Base-by-base conservation (phyloP, 30 jellyfish, hydroid and myxozoan genomes). In the Sanderia malayensis region DNA sequence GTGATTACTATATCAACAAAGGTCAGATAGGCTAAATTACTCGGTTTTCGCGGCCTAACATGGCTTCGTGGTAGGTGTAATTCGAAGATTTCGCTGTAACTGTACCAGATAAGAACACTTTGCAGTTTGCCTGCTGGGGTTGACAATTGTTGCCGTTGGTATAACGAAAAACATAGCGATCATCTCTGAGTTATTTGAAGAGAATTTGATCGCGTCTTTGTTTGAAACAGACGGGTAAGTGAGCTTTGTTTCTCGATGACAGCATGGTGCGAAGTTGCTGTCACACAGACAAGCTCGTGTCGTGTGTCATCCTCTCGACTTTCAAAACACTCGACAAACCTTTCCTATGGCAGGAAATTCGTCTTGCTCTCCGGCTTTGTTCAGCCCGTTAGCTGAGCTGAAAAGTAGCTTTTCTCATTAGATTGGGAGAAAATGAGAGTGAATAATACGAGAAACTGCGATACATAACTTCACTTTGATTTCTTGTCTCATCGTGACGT, bases 221-320 rank as follows among this genome's bases (percentile, higher is more conserved):
- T 49, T 49, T 49, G 25, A 19, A 4, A 4, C 27, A 49, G 64
- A 49, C 64, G 64, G 64, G 64, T 49, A 49, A 49, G 64, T 49
- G 64, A 7, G 27, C 27, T 49, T 49, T 15, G 23, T 49, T 19
- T 49, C 24, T 49, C 24, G 64, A 8, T 49, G 64, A 19, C 64
- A 49, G 64, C 64, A 49, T 49, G 64, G 64, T 49, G 64, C 64
- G 64, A 49, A 49, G 64, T 19, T 49, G 27, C 64, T 49, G 64
- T 49, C 18, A 2, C 2, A 4, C 8, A 9, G 27, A 49, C 8
- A 15, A 4, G 64, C 6, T 49, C 64, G 24, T 49, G 64, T 49
- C 27, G 24, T 49, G 24, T 8, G 64, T 4, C n/a, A n/a, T n/a
- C n/a, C n/a, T n/a, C n/a, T 37, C 52, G 52, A 37, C 52, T 37